A percentile compares a stretch with the other conserved stretches of the same genome.
Evolutionary conservation across 2,797 vertebrate genomes (phyloP).

Genomic region (Triplophysa yarkandensis): DNA sequence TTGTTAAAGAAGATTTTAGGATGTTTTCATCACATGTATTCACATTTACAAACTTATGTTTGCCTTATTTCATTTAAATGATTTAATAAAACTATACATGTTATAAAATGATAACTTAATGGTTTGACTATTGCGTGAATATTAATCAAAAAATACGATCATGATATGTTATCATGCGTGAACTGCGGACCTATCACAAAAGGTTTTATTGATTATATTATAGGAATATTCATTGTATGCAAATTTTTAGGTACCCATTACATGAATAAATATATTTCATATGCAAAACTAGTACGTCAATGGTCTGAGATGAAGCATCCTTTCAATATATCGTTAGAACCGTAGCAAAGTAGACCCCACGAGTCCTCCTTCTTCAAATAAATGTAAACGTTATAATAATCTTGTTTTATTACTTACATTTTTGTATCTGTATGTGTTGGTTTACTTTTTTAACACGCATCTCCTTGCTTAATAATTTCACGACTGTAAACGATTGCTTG

Average conservation of each 20-base stretch:
- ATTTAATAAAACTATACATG: not conserved
- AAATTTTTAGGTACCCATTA: not conserved
- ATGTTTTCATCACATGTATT: not conserved
- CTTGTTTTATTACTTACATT: not conserved
- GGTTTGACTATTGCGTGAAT: not conserved
- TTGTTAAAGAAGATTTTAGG: not conserved
- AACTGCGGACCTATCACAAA: too few relatives aligned
- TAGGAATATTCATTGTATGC: not conserved
- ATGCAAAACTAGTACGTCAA: not conserved
- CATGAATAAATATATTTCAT: not conserved
- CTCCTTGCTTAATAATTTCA: too few relatives aligned
- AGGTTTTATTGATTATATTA: not conserved
- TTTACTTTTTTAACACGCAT: not conserved
- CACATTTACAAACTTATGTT: not conserved
- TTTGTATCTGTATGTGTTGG: not conserved
- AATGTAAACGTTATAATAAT: conserved; percentile 1
- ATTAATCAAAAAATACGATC: not conserved
- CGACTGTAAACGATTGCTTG: not conserved
- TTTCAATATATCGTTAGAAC: too few relatives aligned
- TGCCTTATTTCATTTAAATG: not conserved
- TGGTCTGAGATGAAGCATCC: not conserved
- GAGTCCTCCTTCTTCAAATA: conserved; percentile 21
- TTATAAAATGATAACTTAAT: not conserved
- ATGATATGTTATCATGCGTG: too few relatives aligned
- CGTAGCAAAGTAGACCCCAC: too few relatives aligned